phyloP scores from a whole-genome alignment of 2,888 invertebrate species.

The Byasa hedistus region DNA sequence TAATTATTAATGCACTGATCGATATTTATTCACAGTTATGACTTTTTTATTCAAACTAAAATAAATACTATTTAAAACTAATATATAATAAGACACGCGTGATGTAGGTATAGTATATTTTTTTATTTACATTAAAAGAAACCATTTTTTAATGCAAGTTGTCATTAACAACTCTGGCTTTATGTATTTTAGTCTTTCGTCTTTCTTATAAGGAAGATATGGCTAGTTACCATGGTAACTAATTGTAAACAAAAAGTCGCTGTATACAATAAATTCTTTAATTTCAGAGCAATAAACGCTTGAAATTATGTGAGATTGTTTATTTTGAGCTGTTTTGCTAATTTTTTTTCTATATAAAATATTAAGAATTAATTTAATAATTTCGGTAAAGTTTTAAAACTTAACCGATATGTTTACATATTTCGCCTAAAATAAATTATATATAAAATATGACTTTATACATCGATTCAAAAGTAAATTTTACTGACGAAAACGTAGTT shows the following conservation, averaged over 20 bases:
- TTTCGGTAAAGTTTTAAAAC: not conserved
- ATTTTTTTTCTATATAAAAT: no score
- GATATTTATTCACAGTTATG: no score
- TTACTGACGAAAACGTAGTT: constrained; percentile 86
- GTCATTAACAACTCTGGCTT: not conserved
- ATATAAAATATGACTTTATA: constrained; percentile 85
- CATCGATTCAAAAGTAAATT: constrained; percentile 90
- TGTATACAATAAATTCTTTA: not conserved
- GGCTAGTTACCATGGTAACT: constrained; percentile 15
- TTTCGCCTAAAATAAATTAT: not conserved
- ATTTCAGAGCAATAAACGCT: not conserved
- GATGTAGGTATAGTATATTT: no score
- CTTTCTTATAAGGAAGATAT: not conserved
- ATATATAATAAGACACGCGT: no score
- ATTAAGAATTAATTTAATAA: no score
- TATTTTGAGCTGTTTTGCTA: no score
- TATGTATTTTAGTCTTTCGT: not conserved
- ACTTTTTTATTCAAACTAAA: no score
- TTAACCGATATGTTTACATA: not conserved
- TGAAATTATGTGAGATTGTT: no score
- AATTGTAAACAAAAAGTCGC: constrained; percentile 8
- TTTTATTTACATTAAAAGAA: no score
- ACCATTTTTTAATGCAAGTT: no score
- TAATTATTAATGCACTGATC: no score
- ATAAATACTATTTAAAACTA: no score